phyloP scores from a whole-genome alignment of 2,888 invertebrate species.

The Drosophila algonquin region DNA sequence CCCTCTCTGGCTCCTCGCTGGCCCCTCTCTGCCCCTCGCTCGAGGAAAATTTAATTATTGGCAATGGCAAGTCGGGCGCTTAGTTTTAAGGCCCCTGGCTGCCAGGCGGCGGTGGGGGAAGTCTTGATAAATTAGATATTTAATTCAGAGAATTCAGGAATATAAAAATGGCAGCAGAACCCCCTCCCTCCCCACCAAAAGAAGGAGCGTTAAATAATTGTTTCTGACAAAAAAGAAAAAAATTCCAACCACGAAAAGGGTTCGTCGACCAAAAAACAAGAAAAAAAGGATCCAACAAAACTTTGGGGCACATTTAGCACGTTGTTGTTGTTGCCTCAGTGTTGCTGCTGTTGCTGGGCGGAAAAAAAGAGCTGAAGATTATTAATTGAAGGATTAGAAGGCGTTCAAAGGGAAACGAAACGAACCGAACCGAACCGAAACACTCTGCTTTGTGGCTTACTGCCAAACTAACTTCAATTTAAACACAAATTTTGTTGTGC shows the following conservation, averaged over 20 bases:
- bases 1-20: no score
- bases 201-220: slow-evolving; percentile 67
- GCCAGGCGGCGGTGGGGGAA: slow-evolving; percentile 7
- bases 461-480: slow-evolving; percentile 70
- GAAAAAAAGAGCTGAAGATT: slow-evolving; percentile 61
- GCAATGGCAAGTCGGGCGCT: slow-evolving; percentile 36
- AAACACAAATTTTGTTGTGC: slow-evolving; percentile 65
- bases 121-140: slow-evolving; percentile 65
- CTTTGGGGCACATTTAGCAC: slow-evolving; percentile 64
- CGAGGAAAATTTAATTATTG: slow-evolving; percentile 50
- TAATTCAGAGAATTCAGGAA: slow-evolving; percentile 41
- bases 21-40: background rate
- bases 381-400: slow-evolving; percentile 78
- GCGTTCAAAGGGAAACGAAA: slow-evolving; percentile 52
- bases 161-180: slow-evolving; percentile 17
- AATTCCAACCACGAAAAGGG: slow-evolving; percentile 71
- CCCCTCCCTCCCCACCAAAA: background rate
- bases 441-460: slow-evolving; percentile 39
- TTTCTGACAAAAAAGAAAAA: slow-evolving; percentile 32
- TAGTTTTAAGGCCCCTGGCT: slow-evolving; percentile 29
- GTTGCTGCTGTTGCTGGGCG: slow-evolving; percentile 9
- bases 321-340: slow-evolving; percentile 30
- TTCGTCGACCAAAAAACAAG: slow-evolving; percentile 32
- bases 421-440: slow-evolving; percentile 1
- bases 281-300: slow-evolving; percentile 29